These are phyloP conservation scores for Laticauda laticaudata DNA, from an alignment of 2,113 vertebrate genomes.

Conservation along the genomic window DNA sequence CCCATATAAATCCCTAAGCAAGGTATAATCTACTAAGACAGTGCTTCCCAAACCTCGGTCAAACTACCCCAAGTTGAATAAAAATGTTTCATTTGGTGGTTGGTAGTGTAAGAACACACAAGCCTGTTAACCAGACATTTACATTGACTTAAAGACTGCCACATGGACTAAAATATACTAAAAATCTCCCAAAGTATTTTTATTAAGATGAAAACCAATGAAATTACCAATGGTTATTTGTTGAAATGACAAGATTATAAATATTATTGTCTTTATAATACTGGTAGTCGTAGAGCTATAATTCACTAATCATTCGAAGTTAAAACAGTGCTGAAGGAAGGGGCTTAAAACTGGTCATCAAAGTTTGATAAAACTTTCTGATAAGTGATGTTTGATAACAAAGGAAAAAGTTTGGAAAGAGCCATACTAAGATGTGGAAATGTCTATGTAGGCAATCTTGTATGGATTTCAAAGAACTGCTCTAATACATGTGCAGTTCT, in stretches of 20 bases:
- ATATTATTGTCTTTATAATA: not conserved
- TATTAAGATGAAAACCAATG: not conserved
- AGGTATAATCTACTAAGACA: slow-evolving; percentile 48
- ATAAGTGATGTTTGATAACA: not conserved
- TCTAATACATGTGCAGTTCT: not conserved
- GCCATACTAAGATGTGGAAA: not conserved
- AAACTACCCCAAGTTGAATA: not conserved
- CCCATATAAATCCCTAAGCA: slow-evolving; percentile 66
- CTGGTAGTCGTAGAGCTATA: not conserved
- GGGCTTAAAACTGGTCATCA: not conserved
- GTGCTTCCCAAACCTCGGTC: not conserved
- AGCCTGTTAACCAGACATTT: not conserved
- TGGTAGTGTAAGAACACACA: not conserved
- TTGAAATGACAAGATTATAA: not conserved
- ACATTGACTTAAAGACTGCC: not conserved
- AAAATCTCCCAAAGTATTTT: not conserved
- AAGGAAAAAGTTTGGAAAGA: not conserved
- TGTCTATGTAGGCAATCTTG: not conserved
- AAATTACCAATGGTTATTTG: not conserved
- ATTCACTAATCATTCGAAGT: not conserved
- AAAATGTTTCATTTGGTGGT: not conserved
- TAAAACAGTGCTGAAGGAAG: not conserved
- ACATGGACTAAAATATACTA: not conserved
- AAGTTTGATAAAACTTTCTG: not conserved
- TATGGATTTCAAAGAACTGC: not conserved